Evolutionary conservation across 2,888 invertebrate genomes (phyloP).

Genomic region (Anorthoa munda): DNA sequence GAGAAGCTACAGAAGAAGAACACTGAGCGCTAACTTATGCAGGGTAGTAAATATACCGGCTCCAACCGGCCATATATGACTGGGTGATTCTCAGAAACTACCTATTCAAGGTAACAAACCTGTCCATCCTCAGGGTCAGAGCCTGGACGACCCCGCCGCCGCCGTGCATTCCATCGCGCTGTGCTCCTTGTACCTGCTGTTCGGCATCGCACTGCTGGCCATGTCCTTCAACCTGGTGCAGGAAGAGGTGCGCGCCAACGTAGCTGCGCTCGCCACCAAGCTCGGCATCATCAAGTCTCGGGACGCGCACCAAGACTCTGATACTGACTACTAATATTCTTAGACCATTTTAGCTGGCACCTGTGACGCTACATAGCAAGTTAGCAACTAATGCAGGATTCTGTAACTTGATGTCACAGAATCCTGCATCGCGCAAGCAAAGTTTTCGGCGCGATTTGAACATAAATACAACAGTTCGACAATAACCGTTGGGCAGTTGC

Average conservation of each 20-base stretch:
- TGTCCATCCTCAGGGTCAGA: slow-evolving; percentile 71
- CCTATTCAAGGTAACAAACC: background rate
- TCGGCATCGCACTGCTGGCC: slow-evolving; percentile 98
- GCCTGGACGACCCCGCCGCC: slow-evolving; percentile 77
- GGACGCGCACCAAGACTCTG: slow-evolving; percentile 89
- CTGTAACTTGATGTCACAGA: too few relatives aligned
- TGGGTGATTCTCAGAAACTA: background rate
- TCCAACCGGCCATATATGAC: background rate
- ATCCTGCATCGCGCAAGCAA: too few relatives aligned
- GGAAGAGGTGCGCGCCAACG: slow-evolving; percentile 97
- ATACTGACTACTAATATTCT: slow-evolving; percentile 71
- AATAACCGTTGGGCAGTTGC: too few relatives aligned
- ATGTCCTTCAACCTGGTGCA: slow-evolving; percentile 99
- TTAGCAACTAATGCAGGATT: too few relatives aligned
- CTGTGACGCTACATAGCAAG: too few relatives aligned
- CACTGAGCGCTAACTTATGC: too few relatives aligned
- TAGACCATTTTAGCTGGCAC: too few relatives aligned
- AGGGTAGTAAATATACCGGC: too few relatives aligned
- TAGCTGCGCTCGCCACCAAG: slow-evolving; percentile 95
- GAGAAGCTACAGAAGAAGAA: too few relatives aligned
- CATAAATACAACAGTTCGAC: too few relatives aligned
- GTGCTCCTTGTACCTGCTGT: slow-evolving; percentile 97
- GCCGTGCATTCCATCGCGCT: slow-evolving; percentile 93
- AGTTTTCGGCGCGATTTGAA: too few relatives aligned
- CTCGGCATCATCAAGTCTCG: slow-evolving; percentile 96